phyloP scores from a whole-genome alignment of 2,888 invertebrate species.

The Drosophila pegasa region DNA sequence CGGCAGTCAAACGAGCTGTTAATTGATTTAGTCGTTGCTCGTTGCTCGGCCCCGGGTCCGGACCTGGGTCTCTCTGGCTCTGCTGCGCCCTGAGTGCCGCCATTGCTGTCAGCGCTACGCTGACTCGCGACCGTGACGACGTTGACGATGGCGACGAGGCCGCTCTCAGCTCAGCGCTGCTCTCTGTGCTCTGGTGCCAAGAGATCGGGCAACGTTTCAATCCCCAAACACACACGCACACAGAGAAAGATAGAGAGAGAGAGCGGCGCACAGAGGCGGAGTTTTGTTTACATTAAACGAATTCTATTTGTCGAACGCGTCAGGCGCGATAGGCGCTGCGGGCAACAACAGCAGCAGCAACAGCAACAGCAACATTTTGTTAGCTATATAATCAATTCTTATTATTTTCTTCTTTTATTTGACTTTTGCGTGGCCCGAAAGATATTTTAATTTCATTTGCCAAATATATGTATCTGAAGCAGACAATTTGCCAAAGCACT shows the following conservation, averaged over 20 bases:
- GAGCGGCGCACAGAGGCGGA: constrained; percentile 79
- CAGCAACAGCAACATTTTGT: constrained; percentile 20
- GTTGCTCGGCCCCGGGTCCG: constrained; percentile 6
- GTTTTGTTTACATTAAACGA: constrained; percentile 83
- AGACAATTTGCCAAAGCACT: constrained; percentile 57
- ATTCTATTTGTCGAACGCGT: constrained; percentile 80
- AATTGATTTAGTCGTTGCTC: constrained; percentile 74
- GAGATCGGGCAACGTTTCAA: constrained; percentile 68
- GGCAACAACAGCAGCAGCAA: constrained; percentile 35
- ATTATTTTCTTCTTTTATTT: constrained; percentile 24
- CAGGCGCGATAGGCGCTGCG: constrained; percentile 70
- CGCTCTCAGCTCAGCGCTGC: constrained; percentile 26
- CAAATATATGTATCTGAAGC: constrained; percentile 47
- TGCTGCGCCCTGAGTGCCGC: constrained; percentile 67
- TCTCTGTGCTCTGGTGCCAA: constrained; percentile 39
- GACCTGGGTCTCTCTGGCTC: constrained; percentile 13
- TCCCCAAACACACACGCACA: constrained; percentile 54
- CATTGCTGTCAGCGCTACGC: constrained; percentile 74
- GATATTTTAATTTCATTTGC: constrained; percentile 80
- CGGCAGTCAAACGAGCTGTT: constrained; percentile 75
- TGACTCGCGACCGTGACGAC: constrained; percentile 67
- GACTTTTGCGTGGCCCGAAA: constrained; percentile 65
- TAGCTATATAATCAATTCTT: constrained; percentile 23
- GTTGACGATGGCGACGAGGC: constrained; percentile 61
- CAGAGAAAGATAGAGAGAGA: not conserved